Evolutionary conservation across 37 sponge, comb jelly and placozoan genomes (phyloP).

Genomic region (Haliclona indistincta): DNA sequence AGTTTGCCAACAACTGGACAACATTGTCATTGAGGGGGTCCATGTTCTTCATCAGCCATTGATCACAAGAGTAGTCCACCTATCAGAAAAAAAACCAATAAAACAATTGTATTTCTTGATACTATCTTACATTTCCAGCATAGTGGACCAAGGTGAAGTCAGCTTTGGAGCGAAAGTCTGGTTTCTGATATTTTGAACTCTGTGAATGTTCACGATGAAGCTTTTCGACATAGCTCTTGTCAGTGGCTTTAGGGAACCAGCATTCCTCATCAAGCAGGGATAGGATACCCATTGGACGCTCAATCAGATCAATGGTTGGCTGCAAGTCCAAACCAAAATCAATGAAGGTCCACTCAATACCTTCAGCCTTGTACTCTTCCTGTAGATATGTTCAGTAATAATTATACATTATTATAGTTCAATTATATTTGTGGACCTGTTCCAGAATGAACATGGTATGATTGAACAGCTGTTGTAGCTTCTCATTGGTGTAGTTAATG

Average conservation of each 20-base stretch:
- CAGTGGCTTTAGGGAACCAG: slow-evolving; percentile 99
- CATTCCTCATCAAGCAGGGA: slow-evolving; percentile 98
- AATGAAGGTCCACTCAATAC: slow-evolving; percentile 99
- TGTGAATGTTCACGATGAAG: slow-evolving; percentile 76
- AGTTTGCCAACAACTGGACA: slow-evolving; percentile 78
- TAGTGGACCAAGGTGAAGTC: slow-evolving; percentile 95
- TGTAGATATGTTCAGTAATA: slow-evolving; percentile 4
- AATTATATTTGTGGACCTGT: slow-evolving; percentile 50
- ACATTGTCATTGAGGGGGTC: slow-evolving; percentile 99
- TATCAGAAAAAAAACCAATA: slow-evolving; percentile 2
- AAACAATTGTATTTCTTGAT: neutral
- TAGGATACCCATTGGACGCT: slow-evolving; percentile 96
- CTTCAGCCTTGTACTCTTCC: slow-evolving; percentile 97
- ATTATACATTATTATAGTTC: neutral
- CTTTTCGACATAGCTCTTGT: slow-evolving; percentile 92
- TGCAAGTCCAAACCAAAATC: slow-evolving; percentile 99
- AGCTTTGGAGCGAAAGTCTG: slow-evolving; percentile 94
- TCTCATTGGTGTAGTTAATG: slow-evolving; percentile 99
- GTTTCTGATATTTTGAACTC: slow-evolving; percentile 80
- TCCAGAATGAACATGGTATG: slow-evolving; percentile 99
- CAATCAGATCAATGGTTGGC: slow-evolving; percentile 98
- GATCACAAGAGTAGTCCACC: slow-evolving; percentile 91
- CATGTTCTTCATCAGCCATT: slow-evolving; percentile 99
- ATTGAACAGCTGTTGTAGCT: slow-evolving; percentile 99
- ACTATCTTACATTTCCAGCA: slow-evolving; percentile 87